phyloP scores from a whole-genome alignment of 1,140 invertebrate species.

The Anastatus disparis region DNA sequence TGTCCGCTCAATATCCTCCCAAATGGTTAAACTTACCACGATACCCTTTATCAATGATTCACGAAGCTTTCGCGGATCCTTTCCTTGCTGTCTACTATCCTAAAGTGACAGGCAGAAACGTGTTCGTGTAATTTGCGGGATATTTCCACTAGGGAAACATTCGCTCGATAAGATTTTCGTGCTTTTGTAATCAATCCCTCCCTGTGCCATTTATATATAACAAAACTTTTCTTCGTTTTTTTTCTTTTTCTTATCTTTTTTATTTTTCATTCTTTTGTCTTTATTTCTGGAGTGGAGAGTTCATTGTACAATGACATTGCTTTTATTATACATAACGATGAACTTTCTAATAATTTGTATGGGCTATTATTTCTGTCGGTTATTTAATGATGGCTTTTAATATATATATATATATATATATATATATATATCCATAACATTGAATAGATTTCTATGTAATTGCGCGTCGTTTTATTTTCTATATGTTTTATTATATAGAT shows the following conservation, averaged over 20 bases:
- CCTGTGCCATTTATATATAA: too few species aligned
- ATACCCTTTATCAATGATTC: slow-evolving; percentile 36
- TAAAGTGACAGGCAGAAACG: neutral
- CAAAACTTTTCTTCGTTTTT: neutral
- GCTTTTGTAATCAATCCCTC: slow-evolving; percentile 38
- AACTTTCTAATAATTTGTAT: slow-evolving; percentile 38
- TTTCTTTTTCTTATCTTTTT: neutral
- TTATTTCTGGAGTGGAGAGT: neutral
- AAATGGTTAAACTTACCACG: too few species aligned
- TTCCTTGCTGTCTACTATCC: neutral
- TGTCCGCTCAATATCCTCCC: too few species aligned
- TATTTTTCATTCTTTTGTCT: neutral
- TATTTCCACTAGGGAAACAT: neutral
- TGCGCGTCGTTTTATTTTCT: neutral
- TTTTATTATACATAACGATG: slow-evolving; percentile 24
- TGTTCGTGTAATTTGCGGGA: slow-evolving; percentile 6
- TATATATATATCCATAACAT: too few species aligned
- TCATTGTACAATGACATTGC: slow-evolving; percentile 8
- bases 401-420: too few species aligned
- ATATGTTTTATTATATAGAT: neutral
- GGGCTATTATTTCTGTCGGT: slow-evolving; percentile 32
- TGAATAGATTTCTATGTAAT: slow-evolving; percentile 34
- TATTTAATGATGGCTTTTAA: slow-evolving; percentile 27
- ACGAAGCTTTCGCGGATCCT: neutral
- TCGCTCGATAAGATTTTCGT: slow-evolving; percentile 29